These are phyloP conservation scores for Cygnus buccinator DNA, from an alignment of 2,113 vertebrate species.

Conservation along the genomic window DNA sequence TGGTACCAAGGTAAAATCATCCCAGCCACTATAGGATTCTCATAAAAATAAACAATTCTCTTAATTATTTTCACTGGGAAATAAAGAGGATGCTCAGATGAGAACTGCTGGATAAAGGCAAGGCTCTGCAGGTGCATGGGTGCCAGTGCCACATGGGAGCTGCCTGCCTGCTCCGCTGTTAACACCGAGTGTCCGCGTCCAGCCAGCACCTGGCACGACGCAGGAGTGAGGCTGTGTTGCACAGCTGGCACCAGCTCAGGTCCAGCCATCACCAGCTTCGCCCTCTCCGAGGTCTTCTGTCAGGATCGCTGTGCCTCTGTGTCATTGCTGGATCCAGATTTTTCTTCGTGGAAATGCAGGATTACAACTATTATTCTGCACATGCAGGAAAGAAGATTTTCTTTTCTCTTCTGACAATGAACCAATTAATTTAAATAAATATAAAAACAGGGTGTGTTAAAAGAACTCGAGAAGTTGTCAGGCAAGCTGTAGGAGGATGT, in stretches of 20 bases:
- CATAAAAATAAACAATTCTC: neutral
- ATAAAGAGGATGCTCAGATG: neutral
- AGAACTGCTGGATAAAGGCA: neutral
- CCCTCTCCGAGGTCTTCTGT: neutral
- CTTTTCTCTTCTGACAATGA: neutral
- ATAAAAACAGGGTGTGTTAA: neutral
- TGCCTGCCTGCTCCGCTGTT: neutral
- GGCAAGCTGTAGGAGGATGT: neutral
- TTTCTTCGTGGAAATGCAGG: neutral
- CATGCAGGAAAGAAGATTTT: neutral
- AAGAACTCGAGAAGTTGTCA: neutral
- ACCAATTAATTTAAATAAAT: neutral
- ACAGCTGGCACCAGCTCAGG: no score
- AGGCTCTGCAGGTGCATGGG: neutral
- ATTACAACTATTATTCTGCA: neutral
- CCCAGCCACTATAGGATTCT: neutral
- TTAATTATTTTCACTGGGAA: neutral
- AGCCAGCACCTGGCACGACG: no score
- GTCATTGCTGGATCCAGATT: neutral
- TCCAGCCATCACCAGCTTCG: neutral
- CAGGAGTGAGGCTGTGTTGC: no score
- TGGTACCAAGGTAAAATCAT: neutral
- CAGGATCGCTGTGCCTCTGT: neutral
- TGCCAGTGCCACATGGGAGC: neutral
- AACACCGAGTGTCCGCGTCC: no score